A percentile compares a stretch with the other conserved stretches of the same genome.
These are phyloP conservation scores for Vandiemenella viatica DNA, from an alignment of 2,888 invertebrate species.

Conservation along the genomic window DNA sequence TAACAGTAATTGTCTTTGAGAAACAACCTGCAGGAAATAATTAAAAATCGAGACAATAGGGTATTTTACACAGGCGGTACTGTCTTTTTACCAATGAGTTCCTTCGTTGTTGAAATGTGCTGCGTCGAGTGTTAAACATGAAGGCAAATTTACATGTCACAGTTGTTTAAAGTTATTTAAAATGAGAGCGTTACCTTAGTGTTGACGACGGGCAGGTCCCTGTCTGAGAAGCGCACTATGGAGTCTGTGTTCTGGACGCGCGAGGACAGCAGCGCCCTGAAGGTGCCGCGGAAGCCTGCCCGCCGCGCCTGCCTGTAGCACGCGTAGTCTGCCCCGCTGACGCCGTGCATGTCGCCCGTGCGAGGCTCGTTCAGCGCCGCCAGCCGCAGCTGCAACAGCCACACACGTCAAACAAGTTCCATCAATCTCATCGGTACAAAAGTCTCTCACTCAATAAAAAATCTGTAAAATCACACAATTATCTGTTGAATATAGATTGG, in stretches of 20 bases:
- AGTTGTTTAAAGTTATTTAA: neutral
- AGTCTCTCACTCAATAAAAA: too few relatives aligned
- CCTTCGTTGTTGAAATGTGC: too few relatives aligned
- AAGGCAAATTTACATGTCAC: neutral
- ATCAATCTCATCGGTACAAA: too few relatives aligned
- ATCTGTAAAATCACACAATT: too few relatives aligned
- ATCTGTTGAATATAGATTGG: too few relatives aligned
- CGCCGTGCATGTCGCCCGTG: neutral
- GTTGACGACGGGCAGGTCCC: neutral
- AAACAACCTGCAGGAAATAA: too few relatives aligned
- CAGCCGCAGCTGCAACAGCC: neutral
- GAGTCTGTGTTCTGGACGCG: neutral
- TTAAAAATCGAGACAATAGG: too few relatives aligned
- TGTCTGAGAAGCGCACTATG: neutral
- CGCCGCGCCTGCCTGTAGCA: neutral
- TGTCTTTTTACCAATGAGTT: too few relatives aligned
- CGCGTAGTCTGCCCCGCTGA: neutral
- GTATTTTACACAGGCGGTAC: too few relatives aligned
- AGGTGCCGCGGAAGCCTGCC: neutral
- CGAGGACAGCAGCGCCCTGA: neutral
- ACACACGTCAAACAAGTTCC: too few relatives aligned
- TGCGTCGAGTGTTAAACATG: neutral
- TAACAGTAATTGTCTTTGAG: too few relatives aligned
- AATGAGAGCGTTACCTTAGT: neutral
- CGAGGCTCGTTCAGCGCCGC: neutral